A percentile compares a stretch with the other conserved stretches of the same genome.
Conservation (phyloP, 2,797 vertebrate species). For the Artibeus jamaicensis region DNA sequence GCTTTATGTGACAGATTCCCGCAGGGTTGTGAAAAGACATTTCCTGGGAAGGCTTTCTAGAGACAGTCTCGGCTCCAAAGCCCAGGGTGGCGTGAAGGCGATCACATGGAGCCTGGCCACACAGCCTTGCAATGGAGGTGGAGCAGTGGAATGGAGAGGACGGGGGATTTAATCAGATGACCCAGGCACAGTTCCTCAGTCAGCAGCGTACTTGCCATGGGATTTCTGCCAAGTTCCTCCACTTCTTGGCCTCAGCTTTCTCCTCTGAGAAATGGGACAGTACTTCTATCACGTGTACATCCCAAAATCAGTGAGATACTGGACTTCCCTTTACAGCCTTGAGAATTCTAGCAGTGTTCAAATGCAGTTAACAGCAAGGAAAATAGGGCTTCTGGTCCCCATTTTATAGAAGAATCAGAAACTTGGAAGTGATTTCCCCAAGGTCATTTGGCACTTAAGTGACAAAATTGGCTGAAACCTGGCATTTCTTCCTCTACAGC, state of each 20-base stretch:
- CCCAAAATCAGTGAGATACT: not conserved
- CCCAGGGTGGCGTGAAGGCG: not conserved
- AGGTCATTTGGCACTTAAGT: not conserved
- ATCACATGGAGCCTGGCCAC: not conserved
- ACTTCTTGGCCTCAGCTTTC: not conserved
- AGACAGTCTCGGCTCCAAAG: not conserved
- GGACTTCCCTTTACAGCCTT: not conserved
- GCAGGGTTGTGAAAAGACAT: not conserved
- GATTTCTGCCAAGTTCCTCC: not conserved
- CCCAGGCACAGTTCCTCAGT: not conserved
- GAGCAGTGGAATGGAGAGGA: not conserved
- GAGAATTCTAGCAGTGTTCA: not conserved
- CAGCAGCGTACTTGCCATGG: not conserved
- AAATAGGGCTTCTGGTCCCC: not conserved
- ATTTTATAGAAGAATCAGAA: not conserved
- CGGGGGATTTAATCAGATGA: not conserved
- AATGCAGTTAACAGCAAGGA: not conserved
- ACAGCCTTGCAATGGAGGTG: not conserved
- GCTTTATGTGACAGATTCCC: not conserved
- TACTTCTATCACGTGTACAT: not conserved
- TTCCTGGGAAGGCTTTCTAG: not conserved
- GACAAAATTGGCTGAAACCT: not conserved
- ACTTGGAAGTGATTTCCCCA: constrained; percentile 9
- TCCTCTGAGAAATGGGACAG: constrained; percentile 4
- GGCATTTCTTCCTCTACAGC: not conserved